Evolutionary conservation across 2,797 vertebrate genomes (phyloP).

Genomic region (Naso thynnoides): DNA sequence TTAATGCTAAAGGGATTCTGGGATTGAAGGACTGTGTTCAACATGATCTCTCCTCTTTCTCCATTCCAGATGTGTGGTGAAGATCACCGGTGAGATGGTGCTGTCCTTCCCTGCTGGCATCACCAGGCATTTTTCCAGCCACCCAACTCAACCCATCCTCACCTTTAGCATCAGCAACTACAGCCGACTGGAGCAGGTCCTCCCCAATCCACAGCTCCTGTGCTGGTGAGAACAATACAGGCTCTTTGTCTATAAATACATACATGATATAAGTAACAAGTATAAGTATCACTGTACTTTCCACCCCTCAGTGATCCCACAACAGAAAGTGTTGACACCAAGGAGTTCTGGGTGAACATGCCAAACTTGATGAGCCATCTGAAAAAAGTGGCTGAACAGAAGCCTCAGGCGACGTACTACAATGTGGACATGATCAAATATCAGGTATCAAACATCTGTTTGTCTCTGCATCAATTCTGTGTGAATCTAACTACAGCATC

Average conservation of each 20-base stretch:
- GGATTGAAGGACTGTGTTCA: neutral
- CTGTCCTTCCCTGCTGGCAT: slow-evolving; percentile 97
- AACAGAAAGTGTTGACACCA: slow-evolving; percentile 86
- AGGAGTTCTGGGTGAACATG: slow-evolving; percentile 99
- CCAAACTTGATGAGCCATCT: slow-evolving; percentile 96
- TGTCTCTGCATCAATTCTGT: neutral
- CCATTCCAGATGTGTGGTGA: slow-evolving; percentile 90
- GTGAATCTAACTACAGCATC: neutral
- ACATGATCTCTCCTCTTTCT: neutral
- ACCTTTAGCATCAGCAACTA: slow-evolving; percentile 96
- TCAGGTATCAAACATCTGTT: slow-evolving; percentile 80
- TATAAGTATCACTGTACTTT: too few species aligned
- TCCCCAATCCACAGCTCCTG: slow-evolving; percentile 97
- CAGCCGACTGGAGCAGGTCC: slow-evolving; percentile 94
- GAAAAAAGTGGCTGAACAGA: slow-evolving; percentile 98
- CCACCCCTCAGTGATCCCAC: slow-evolving; percentile 84
- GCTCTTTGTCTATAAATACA: too few species aligned
- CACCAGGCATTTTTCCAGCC: slow-evolving; percentile 96
- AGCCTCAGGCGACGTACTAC: slow-evolving; percentile 98
- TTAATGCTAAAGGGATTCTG: neutral
- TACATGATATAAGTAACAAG: too few species aligned
- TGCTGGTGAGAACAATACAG: slow-evolving; percentile 93
- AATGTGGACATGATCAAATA: slow-evolving; percentile 99
- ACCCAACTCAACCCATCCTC: slow-evolving; percentile 91
- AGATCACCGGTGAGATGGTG: slow-evolving; percentile 98